Conservation (phyloP, 2,113 vertebrate genomes). For the Agapornis roseicollis region DNA sequence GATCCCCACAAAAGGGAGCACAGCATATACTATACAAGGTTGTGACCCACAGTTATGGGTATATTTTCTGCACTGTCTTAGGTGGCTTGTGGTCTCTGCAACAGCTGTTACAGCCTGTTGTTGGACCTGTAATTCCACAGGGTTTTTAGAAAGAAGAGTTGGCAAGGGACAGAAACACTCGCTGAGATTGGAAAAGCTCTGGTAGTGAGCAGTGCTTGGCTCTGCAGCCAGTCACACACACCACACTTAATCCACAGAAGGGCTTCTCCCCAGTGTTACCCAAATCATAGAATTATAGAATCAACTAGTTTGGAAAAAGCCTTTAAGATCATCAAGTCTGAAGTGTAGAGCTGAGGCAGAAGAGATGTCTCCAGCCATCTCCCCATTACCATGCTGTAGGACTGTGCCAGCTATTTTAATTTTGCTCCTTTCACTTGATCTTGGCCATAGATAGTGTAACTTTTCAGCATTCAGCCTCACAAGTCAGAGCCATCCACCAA, state of each 20-base stretch:
- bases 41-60: neutral
- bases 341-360: neutral
- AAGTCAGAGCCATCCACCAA: neutral
- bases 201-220: rapidly evolving
- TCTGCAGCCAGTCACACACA: neutral
- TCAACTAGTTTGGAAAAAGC: neutral
- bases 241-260: neutral
- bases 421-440: neutral
- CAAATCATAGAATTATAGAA: neutral
- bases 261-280: neutral
- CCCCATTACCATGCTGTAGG: rapidly evolving
- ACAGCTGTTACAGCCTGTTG: neutral
- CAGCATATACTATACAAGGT: neutral
- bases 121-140: neutral
- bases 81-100: neutral
- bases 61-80: neutral
- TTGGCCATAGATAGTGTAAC: neutral
- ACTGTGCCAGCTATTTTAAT: rapidly evolving
- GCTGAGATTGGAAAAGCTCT: neutral
- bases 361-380: neutral
- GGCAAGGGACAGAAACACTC: neutral
- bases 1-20: neutral
- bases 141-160: neutral
- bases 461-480: neutral
- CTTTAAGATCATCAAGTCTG: neutral